Evolutionary conservation across 2,888 invertebrate genomes (phyloP).

Genomic region (Lottia gigantea): DNA sequence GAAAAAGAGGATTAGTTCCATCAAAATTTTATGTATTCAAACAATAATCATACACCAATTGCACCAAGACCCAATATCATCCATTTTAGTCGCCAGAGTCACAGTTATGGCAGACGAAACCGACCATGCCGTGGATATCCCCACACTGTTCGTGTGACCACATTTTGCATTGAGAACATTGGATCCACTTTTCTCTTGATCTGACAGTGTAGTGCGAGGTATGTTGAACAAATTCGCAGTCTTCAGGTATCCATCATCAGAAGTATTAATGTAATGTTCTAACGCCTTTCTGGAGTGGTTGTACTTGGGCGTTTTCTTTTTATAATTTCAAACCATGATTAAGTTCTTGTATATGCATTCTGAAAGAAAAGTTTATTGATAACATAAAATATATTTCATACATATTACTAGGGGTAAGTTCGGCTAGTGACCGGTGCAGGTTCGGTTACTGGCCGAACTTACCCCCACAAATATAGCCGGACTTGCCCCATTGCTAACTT

Average conservation of each 20-base stretch:
- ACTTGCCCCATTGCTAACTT: background rate
- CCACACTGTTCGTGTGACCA: conserved; percentile 19
- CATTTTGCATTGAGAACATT: conserved; percentile 13
- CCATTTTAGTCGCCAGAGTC: too few relatives aligned
- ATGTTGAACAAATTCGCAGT: too few relatives aligned
- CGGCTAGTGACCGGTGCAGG: background rate
- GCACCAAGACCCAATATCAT: too few relatives aligned
- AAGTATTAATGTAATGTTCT: too few relatives aligned
- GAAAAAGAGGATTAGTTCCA: too few relatives aligned
- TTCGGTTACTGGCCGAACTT: background rate
- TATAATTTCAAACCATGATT: conserved; percentile 5
- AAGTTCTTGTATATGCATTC: background rate
- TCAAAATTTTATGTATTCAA: too few relatives aligned
- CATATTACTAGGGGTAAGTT: background rate
- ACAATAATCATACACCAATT: too few relatives aligned
- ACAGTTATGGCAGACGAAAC: too few relatives aligned
- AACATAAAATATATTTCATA: background rate
- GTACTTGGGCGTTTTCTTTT: too few relatives aligned
- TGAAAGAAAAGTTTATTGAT: background rate
- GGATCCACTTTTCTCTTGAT: conserved; percentile 20
- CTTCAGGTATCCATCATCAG: conserved; percentile 18
- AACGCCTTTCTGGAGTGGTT: too few relatives aligned
- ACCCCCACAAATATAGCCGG: background rate
- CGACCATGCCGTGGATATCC: too few relatives aligned
- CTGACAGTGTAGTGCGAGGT: conserved; percentile 1